Evolutionary conservation across 2,113 vertebrate species (phyloP), one percentile per base, ranked within the genome.

Genomic region (Marmota flaviventris): DNA sequence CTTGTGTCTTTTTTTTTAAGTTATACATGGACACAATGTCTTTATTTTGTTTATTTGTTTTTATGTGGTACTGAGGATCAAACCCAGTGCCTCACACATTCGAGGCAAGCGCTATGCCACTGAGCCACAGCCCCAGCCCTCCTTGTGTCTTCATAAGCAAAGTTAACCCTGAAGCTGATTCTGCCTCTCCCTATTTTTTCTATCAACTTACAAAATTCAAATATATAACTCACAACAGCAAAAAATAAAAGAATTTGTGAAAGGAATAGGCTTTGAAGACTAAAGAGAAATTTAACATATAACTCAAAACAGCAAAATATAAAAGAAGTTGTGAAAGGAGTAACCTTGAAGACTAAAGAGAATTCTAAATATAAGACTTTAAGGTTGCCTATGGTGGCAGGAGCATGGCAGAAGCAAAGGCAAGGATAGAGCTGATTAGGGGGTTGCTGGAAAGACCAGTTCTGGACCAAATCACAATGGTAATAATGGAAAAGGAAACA

Each of bases 181-280:
- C 48, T 92, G 25, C 39, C 42, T 85, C 16, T 75, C 18, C 14
- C 51, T 69, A 73, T 56, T 63, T 69, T 70, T 95, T 39, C 45
- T 94, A 89, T 27, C 85, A 39, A 78, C 25, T 72, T 17, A 92
- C 58, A 42, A 73, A 90, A 92, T 81, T 9, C 7, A 94, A 94
- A 85, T 7, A 82, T 8, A 1, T 16, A 16, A 53, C 14, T 85
- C 24, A 81, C 77, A 85, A 76, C 25, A 92, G 58, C 16, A 84
- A 53, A 97, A 85, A 34, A 10, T 56, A 45, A 72, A 78, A 95
- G 5, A 94, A 61, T 24, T 69, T 24, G 67, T 75, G 37, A 69
- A 84, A 92, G 1, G 1, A 81, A 3, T 56, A 25, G 13, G 13
- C 37, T 29, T 79, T 76, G 48, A 81, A 56, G 45, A 86, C 53